Conservation (phyloP, 2,113 vertebrate species). For the Zapus hudsonius region DNA sequence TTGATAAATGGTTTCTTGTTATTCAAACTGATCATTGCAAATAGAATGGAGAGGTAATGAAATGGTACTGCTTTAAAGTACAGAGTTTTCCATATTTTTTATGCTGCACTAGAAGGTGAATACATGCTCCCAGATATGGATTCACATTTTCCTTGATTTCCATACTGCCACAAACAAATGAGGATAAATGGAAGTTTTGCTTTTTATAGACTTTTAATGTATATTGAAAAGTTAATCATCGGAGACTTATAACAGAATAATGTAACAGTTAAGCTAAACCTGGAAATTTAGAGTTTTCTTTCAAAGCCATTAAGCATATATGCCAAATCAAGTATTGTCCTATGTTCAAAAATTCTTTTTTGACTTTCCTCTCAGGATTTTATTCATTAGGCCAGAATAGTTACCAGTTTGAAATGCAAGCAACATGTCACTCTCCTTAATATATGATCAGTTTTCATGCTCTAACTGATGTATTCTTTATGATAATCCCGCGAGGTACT, state of each 20-base stretch:
- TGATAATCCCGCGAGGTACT: neutral
- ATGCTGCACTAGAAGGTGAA: neutral
- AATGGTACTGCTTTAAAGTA: neutral
- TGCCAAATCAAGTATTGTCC: neutral
- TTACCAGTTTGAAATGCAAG: neutral
- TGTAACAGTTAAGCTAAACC: constrained; percentile 23
- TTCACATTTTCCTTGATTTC: neutral
- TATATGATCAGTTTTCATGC: neutral
- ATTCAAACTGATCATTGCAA: neutral
- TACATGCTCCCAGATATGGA: neutral
- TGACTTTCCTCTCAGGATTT: constrained; percentile 6
- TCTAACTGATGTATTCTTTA: neutral
- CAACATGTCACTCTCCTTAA: neutral
- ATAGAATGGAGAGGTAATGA: neutral
- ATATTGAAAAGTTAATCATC: constrained; percentile 10
- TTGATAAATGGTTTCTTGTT: neutral
- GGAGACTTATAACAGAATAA: neutral
- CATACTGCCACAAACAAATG: neutral
- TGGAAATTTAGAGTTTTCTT: constrained; percentile 20
- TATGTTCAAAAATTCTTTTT: constrained; percentile 34
- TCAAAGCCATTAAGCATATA: neutral
- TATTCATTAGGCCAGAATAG: constrained; percentile 32
- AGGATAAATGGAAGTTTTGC: neutral
- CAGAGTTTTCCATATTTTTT: neutral
- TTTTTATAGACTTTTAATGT: constrained; percentile 13